Evolutionary conservation across 1,140 invertebrate species (phyloP).

Genomic region (Oryzaephilus surinamensis): DNA sequence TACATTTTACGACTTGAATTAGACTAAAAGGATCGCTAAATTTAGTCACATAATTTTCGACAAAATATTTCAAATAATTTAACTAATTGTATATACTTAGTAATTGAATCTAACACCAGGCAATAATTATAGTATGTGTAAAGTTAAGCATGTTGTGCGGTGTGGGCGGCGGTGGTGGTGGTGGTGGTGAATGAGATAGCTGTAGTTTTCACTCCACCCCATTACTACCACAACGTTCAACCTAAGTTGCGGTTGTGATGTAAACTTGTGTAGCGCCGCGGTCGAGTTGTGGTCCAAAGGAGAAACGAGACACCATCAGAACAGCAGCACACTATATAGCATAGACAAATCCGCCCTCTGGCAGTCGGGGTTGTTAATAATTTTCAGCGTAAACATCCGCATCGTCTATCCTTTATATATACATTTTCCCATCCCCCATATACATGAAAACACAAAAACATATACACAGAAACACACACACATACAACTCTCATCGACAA

Average conservation of each 20-base stretch:
- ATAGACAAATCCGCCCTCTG: constrained; percentile 21
- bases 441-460: constrained; percentile 1
- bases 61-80: background rate
- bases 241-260: constrained; percentile 20
- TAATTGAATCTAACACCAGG: background rate
- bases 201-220: constrained; percentile 9
- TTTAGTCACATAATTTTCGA: background rate
- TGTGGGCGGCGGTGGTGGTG: constrained; percentile 10
- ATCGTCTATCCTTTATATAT: constrained; percentile 3
- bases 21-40: too few species aligned
- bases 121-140: background rate
- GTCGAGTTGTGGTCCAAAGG: constrained; percentile 18
- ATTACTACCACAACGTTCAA: constrained; percentile 13
- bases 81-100: background rate
- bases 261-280: constrained; percentile 23
- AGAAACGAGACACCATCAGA: constrained; percentile 19
- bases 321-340: constrained; percentile 4
- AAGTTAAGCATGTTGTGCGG: too few species aligned
- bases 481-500: constrained; percentile 1
- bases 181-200: background rate
- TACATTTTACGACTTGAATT: too few species aligned
- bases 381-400: constrained; percentile 18
- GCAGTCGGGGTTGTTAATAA: constrained; percentile 22
- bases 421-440: too few species aligned
- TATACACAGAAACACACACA: background rate